A percentile compares a stretch with the other conserved stretches of the same genome.
phyloP scores from a whole-genome alignment of 2,113 vertebrate species.

The Hassar affinis region DNA sequence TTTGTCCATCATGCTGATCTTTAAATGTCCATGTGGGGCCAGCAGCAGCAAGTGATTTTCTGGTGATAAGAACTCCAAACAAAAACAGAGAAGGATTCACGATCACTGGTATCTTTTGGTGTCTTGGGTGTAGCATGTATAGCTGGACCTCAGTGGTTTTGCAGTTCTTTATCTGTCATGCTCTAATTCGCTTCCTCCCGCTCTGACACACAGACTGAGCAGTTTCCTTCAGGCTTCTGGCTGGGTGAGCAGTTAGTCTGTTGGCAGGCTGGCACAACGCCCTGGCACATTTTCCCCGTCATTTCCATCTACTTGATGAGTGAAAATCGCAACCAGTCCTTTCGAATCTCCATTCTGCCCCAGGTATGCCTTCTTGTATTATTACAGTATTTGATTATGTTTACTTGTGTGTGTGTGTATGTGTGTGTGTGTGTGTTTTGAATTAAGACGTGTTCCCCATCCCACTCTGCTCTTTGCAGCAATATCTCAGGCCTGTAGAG shows the following conservation, averaged over 20 bases:
- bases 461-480: conserved; percentile 68
- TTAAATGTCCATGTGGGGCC: too few relatives aligned
- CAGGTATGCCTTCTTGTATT: conserved; percentile 74
- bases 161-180: not conserved
- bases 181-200: not conserved
- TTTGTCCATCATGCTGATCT: too few relatives aligned
- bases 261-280: conserved; percentile 94
- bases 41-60: too few relatives aligned
- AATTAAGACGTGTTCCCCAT: not conserved
- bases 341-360: conserved; percentile 95
- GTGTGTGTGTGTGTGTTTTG: not conserved
- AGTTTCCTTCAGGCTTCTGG: conserved; percentile 95
- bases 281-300: conserved; percentile 96
- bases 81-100: too few relatives aligned
- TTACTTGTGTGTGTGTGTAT: too few relatives aligned
- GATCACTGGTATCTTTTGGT: too few relatives aligned
- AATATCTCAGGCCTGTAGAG: conserved; percentile 95
- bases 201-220: conserved; percentile 81
- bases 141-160: not conserved
- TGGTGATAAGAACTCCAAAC: too few relatives aligned
- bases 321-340: conserved; percentile 94
- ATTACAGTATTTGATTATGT: not conserved
- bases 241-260: conserved; percentile 96
- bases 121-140: too few relatives aligned
- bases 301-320: conserved; percentile 97